Percentiles rank a stretch among this genome's conserved stretches.
phyloP scores from a whole-genome alignment of 2,797 vertebrate genomes.

The Eremophila alpestris region DNA sequence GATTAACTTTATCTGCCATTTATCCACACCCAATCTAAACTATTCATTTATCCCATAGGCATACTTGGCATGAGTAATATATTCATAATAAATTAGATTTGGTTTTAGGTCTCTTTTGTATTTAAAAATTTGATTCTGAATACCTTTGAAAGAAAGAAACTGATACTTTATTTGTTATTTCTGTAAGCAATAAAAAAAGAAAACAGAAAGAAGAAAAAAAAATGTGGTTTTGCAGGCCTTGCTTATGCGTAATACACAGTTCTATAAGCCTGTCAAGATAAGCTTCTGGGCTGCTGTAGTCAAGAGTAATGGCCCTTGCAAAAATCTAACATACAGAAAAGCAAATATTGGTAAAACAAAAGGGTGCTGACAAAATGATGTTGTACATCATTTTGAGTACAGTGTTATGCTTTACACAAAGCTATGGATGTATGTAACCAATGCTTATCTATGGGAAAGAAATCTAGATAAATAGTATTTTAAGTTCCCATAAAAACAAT shows the following conservation, averaged over 20 bases:
- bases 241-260: not conserved
- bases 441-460: not conserved
- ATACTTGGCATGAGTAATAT: not conserved
- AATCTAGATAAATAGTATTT: not conserved
- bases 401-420: not conserved
- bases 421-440: not conserved
- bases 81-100: not conserved
- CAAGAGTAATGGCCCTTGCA: not conserved
- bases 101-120: not conserved
- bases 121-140: not conserved
- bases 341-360: not conserved
- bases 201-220: not conserved
- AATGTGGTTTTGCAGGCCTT: not conserved
- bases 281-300: not conserved
- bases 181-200: not conserved
- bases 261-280: not conserved
- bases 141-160: not conserved
- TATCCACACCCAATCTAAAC: not conserved
- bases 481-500: not conserved
- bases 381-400: too few relatives aligned
- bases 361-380: not conserved
- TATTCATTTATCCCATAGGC: not conserved
- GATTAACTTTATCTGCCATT: not conserved
- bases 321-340: not conserved
- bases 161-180: not conserved